Percentiles rank a stretch among this genome's conserved stretches.
Conservation (phyloP, 2,888 invertebrate genomes). For the Chelonus formosanus region DNA sequence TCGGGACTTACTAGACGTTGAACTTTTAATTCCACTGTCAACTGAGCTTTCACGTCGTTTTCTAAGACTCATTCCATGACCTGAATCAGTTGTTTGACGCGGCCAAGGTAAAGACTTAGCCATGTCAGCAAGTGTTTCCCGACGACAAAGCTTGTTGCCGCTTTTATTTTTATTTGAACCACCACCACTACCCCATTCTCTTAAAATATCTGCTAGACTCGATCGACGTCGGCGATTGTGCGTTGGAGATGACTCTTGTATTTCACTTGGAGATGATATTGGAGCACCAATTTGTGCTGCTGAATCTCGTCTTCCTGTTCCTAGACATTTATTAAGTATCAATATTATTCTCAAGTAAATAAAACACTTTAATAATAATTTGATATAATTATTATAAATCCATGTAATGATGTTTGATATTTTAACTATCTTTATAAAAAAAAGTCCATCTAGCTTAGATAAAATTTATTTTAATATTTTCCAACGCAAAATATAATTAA, state of each 20-base stretch:
- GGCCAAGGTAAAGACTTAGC: conserved; percentile 87
- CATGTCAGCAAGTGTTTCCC: conserved; percentile 88
- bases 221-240: conserved; percentile 80
- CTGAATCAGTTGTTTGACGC: conserved; percentile 70
- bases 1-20: conserved; percentile 74
- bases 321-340: conserved; percentile 41
- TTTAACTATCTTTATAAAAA: too few species aligned
- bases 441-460: too few species aligned
- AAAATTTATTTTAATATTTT: too few species aligned
- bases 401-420: too few species aligned
- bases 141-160: conserved; percentile 73
- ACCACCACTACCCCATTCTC: conserved; percentile 82
- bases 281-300: conserved; percentile 86
- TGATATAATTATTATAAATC: neutral
- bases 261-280: conserved; percentile 80
- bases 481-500: too few species aligned
- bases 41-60: conserved; percentile 89
- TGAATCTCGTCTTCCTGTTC: conserved; percentile 80
- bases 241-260: conserved; percentile 77
- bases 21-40: conserved; percentile 81
- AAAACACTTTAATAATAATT: conserved; percentile 20
- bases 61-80: conserved; percentile 65
- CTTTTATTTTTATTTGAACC: conserved; percentile 63
- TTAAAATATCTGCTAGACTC: conserved; percentile 85
- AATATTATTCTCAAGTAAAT: conserved; percentile 6